Evolutionary conservation across 1,140 invertebrate genomes (phyloP).

Genomic region (Drosophila gunungcola): DNA sequence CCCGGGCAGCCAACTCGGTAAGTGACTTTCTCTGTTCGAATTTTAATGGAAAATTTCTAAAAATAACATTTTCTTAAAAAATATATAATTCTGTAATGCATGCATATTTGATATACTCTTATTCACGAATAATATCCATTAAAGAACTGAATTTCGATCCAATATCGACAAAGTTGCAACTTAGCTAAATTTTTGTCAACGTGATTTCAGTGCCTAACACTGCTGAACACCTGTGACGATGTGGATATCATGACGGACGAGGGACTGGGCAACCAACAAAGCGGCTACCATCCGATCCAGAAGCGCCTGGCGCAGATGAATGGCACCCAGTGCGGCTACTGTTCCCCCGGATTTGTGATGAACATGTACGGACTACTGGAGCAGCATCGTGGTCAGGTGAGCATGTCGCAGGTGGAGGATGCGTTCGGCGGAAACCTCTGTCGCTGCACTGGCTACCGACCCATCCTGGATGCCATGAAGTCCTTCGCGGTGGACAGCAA

Average conservation of each 20-base stretch:
- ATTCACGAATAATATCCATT: not conserved
- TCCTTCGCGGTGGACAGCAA: constrained; percentile 88
- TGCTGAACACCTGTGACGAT: constrained; percentile 89
- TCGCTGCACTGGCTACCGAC: constrained; percentile 94
- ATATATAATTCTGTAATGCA: too few species aligned
- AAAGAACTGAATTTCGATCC: not conserved
- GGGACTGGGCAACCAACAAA: constrained; percentile 89
- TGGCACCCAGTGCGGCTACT: constrained; percentile 93
- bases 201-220: constrained; percentile 87
- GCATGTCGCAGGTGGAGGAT: constrained; percentile 90
- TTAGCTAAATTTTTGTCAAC: too few species aligned
- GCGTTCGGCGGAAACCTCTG: constrained; percentile 93
- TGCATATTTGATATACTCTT: too few species aligned
- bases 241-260: constrained; percentile 93
- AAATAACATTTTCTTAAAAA: too few species aligned
- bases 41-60: too few species aligned
- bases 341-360: constrained; percentile 94
- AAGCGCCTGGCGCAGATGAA: constrained; percentile 89
- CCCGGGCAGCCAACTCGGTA: constrained; percentile 91
- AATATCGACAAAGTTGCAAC: too few species aligned
- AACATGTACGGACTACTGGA: constrained; percentile 90
- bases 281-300: constrained; percentile 90
- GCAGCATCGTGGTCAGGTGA: constrained; percentile 85
- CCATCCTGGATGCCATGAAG: constrained; percentile 94
- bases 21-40: constrained; percentile 55